Conservation (phyloP, 2,113 vertebrate genomes). For the Ammodytes marinus region DNA sequence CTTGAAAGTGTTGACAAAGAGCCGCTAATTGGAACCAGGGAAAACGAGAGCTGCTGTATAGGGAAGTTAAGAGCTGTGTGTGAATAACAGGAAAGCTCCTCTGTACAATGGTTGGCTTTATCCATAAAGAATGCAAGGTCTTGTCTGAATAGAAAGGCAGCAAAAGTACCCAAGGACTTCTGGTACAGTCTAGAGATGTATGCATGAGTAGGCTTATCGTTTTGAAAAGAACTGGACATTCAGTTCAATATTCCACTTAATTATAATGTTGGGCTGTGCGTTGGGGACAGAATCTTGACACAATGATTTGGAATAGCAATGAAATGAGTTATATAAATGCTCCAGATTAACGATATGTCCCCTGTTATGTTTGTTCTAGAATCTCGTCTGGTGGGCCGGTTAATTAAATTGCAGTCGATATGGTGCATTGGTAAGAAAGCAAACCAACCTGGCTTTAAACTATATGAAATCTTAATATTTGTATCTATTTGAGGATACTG, state of each 20-base stretch:
- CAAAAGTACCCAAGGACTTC: background rate
- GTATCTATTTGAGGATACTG: no score
- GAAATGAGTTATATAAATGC: background rate
- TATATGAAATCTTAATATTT: no score
- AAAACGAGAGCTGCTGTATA: background rate
- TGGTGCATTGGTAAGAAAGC: no score
- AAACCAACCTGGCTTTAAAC: no score
- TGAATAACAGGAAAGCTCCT: background rate
- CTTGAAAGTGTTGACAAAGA: background rate
- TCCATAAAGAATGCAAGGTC: background rate
- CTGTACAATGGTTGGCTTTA: background rate
- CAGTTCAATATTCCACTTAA: background rate
- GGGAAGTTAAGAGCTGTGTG: background rate
- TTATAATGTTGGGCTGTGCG: background rate
- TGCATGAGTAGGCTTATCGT: background rate
- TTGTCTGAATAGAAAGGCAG: background rate
- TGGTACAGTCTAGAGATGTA: background rate
- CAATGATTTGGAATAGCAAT: background rate
- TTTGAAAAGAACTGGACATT: background rate
- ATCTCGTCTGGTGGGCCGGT: no score
- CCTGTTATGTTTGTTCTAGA: background rate
- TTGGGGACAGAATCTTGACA: background rate
- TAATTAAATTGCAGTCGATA: no score
- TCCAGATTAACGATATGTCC: background rate
- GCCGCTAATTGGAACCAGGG: conserved; percentile 5